phyloP scores from a whole-genome alignment of 2,797 vertebrate species.

The Sebastes trivittatus region DNA sequence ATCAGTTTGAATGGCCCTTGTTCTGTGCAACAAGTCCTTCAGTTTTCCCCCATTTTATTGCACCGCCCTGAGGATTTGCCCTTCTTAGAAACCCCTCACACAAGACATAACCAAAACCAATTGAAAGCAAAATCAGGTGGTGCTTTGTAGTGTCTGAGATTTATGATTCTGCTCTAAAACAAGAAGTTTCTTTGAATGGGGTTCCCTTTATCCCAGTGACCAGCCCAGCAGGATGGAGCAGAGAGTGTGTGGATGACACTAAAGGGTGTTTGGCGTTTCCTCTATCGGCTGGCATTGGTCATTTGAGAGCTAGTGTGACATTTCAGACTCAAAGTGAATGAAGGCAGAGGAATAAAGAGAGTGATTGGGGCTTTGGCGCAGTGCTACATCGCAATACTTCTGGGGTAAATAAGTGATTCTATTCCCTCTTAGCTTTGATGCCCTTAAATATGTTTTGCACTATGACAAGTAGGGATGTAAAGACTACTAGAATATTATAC shows the following conservation, averaged over 20 bases:
- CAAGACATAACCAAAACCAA: not conserved
- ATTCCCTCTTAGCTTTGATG: conserved; percentile 2
- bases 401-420: conserved; percentile 26
- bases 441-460: conserved; percentile 5
- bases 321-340: conserved; percentile 22
- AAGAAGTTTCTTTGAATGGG: not conserved
- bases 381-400: not conserved
- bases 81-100: not conserved
- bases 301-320: conserved; percentile 40
- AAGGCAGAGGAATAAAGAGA: conserved; percentile 26
- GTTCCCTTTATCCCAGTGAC: not conserved
- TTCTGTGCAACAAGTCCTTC: not conserved
- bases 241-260: conserved; percentile 3
- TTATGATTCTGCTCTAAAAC: not conserved
- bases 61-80: not conserved
- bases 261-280: conserved; percentile 16
- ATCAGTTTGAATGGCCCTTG: not conserved
- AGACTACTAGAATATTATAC: not conserved
- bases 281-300: not conserved
- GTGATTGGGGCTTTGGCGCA: not conserved
- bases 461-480: not conserved
- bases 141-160: not conserved
- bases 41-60: not conserved
- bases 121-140: not conserved
- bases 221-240: not conserved